Base-by-base conservation (phyloP, 2,888 invertebrate genomes). In the Palloptera scutellata region DNA sequence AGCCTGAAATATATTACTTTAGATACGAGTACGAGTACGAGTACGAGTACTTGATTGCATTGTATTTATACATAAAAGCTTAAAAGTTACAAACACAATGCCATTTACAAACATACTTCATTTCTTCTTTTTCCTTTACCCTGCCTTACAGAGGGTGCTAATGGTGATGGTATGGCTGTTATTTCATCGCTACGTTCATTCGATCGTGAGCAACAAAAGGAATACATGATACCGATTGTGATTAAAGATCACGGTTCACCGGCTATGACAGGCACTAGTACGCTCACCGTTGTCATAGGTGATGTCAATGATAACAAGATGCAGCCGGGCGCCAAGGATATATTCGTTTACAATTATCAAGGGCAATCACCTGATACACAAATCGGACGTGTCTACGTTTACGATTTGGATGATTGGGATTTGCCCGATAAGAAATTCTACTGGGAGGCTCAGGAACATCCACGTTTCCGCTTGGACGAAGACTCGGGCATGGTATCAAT, bases 361-460 rank as follows among this genome's bases (percentile, higher is more conserved):
- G 94, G 95, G 13, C 92, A 93, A 85, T 92, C 95, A 66, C 94
- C 93, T 40, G 95, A 94, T 76, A 94, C 96, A 0, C 94, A 93
- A 84, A 93, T 98, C 72, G 98, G 98, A 45, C 88, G 95, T 71
- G 98, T 98, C 9, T 98, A 97, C 84, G 98, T 98, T 0, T 95
- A 96, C 81, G 99, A 99, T 86, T 87, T 95, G 73, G 99, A 99
- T 84, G 99, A 99, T 84, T 99, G 98, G 98, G 99, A 99, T 86
- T 86, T 97, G 72, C 95, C 94, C 0, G 98, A 98, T 84, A 99
- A 99, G 85, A 96, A 94, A 79, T 99, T 97, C 87, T 95, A 94
- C 82, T 97, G 96, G 95, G 95, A 95, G 81, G 90, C 90, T 57
- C 87, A 90, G 64, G 94, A 94, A 81, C 95, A 96, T 87, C 91